These are phyloP conservation scores for Subanguina moxae DNA, from an alignment of 1,140 invertebrate species.

Conservation along the genomic window DNA sequence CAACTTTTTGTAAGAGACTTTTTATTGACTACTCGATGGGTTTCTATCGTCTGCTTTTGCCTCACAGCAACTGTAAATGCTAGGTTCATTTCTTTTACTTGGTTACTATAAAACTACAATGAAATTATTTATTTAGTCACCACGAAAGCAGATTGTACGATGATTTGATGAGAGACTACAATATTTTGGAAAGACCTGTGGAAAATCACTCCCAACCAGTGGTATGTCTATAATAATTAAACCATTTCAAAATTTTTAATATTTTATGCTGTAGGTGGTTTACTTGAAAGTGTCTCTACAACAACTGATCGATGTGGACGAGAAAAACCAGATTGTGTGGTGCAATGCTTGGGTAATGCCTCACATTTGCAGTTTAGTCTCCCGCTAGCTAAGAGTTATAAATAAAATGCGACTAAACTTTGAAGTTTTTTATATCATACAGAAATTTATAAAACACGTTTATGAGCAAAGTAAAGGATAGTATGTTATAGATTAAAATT, in stretches of 20 bases:
- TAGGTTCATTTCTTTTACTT: no score
- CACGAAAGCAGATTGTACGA: slow-evolving; percentile 23
- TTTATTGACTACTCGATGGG: no score
- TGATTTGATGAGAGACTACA: slow-evolving; percentile 67
- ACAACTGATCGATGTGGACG: slow-evolving; percentile 99
- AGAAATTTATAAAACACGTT: no score
- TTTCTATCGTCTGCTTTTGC: no score
- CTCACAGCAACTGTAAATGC: no score
- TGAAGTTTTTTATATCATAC: no score
- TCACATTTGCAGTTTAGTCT: no score
- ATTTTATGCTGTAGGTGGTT: slow-evolving; percentile 21
- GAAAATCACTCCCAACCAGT: slow-evolving; percentile 65
- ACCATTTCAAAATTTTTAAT: background rate
- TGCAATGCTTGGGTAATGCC: slow-evolving; percentile 2
- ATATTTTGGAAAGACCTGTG: slow-evolving; percentile 91
- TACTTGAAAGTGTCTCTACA: slow-evolving; percentile 64
- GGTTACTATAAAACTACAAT: no score
- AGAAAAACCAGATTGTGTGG: slow-evolving; percentile 37
- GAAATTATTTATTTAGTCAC: background rate
- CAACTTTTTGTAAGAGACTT: no score
- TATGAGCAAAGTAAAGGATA: no score
- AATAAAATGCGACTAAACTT: no score
- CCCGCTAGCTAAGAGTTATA: background rate
- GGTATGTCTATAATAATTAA: background rate
- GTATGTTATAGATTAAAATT: no score